phyloP scores from a whole-genome alignment of 2,113 vertebrate species.

The Aegithalos caudatus region DNA sequence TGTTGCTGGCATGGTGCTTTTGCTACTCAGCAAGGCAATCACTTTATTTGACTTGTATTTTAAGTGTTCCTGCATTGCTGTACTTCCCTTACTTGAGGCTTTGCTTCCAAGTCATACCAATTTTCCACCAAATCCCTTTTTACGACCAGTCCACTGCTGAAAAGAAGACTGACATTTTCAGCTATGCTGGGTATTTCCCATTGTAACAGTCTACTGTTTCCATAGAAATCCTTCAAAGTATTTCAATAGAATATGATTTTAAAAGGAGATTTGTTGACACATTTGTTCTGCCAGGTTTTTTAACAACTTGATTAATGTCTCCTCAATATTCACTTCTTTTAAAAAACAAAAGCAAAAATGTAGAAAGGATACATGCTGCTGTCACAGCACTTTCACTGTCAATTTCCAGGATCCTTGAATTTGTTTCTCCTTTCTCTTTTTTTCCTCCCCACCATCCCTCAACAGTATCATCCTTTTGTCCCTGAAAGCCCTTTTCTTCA shows the following conservation, averaged over 20 bases:
- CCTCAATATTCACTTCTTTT: background rate
- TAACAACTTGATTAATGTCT: conserved; percentile 11
- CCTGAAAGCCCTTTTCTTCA: conserved; percentile 35
- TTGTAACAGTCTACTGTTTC: conserved; percentile 53
- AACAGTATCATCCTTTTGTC: conserved; percentile 9
- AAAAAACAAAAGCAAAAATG: background rate
- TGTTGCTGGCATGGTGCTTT: background rate
- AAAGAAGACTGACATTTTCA: conserved; percentile 22
- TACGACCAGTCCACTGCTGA: conserved; percentile 1
- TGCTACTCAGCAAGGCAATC: background rate
- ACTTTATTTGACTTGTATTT: background rate
- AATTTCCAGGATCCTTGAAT: background rate
- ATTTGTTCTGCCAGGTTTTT: conserved; percentile 45
- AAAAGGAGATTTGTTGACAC: conserved; percentile 41
- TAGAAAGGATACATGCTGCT: background rate
- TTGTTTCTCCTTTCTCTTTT: background rate
- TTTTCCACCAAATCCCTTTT: conserved; percentile 3
- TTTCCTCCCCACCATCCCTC: background rate
- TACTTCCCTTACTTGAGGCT: background rate
- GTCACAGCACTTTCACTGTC: background rate
- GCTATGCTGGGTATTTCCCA: conserved; percentile 45
- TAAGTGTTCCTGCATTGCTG: background rate
- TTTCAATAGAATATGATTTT: conserved; percentile 24
- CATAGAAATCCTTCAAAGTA: conserved; percentile 48
- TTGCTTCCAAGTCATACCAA: background rate